Conservation (phyloP, 2,888 invertebrate species). For the Antheraea yamamai region DNA sequence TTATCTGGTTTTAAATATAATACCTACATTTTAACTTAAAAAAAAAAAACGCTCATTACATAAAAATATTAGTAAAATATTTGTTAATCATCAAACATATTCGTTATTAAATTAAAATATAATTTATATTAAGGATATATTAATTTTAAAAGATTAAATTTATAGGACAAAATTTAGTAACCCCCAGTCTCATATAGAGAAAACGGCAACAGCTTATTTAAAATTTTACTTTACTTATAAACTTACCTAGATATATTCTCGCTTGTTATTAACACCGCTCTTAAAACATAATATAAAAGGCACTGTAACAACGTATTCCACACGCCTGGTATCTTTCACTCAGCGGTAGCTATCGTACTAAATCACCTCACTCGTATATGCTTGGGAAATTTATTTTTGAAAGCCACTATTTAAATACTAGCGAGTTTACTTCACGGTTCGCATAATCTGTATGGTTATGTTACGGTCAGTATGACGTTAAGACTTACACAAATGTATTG, state of each 20-base stretch:
- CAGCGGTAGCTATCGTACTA: conserved; percentile 62
- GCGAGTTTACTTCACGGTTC: conserved; percentile 18
- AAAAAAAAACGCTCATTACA: no score
- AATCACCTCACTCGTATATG: conserved; percentile 60
- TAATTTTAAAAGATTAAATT: neutral
- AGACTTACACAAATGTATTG: neutral
- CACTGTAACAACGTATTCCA: conserved; percentile 22
- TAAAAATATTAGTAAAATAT: no score
- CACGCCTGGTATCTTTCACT: conserved; percentile 69
- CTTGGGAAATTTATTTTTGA: conserved; percentile 58
- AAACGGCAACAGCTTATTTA: neutral
- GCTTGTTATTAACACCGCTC: conserved; percentile 15
- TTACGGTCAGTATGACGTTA: conserved; percentile 4
- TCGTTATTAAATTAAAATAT: neutral
- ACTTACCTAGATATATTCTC: neutral
- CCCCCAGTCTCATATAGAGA: neutral
- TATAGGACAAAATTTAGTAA: neutral
- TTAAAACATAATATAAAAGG: conserved; percentile 40
- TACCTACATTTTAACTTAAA: no score
- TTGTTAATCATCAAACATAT: neutral
- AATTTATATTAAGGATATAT: neutral
- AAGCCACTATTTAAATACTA: conserved; percentile 33
- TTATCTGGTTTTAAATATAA: no score
- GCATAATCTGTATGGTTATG: conserved; percentile 17
- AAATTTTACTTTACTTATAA: conserved; percentile 17